A percentile compares a stretch with the other conserved stretches of the same genome.
These are phyloP conservation scores for Yponomeuta plumbellus DNA, from an alignment of 2,888 invertebrate genomes.

Conservation along the genomic window DNA sequence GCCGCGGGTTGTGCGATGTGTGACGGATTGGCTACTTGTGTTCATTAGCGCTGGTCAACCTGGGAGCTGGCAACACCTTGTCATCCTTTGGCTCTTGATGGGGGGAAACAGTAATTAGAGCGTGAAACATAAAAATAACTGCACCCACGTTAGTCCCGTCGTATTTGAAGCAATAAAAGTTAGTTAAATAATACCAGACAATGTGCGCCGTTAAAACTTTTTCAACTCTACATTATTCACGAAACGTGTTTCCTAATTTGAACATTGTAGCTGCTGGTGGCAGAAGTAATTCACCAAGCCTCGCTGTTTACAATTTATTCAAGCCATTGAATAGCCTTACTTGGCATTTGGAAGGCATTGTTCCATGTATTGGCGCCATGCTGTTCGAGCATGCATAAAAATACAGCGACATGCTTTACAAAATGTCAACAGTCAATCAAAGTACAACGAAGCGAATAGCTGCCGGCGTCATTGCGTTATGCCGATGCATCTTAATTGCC, in stretches of 20 bases:
- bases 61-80: conserved; percentile 39
- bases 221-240: not conserved
- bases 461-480: conserved; percentile 23
- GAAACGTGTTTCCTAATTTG: not conserved
- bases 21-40: conserved; percentile 54
- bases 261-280: not conserved
- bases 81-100: conserved; percentile 26
- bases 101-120: conserved; percentile 47
- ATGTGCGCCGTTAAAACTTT: not conserved
- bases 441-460: conserved; percentile 37
- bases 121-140: conserved; percentile 43
- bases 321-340: not conserved
- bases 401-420: conserved; percentile 18
- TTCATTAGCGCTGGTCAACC: conserved; percentile 38
- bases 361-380: conserved; percentile 19
- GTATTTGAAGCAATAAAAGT: conserved; percentile 16
- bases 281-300: not conserved
- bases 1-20: conserved; percentile 35
- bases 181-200: not conserved
- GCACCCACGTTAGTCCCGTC: conserved; percentile 29
- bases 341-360: conserved; percentile 11
- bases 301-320: conserved; percentile 2
- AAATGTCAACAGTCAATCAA: conserved; percentile 64
- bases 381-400: conserved; percentile 27
- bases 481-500: conserved; percentile 49